Evolutionary conservation across 1,140 invertebrate genomes (phyloP), one percentile per base, ranked within the genome.

Genomic region (Trichonephila clavata): DNA sequence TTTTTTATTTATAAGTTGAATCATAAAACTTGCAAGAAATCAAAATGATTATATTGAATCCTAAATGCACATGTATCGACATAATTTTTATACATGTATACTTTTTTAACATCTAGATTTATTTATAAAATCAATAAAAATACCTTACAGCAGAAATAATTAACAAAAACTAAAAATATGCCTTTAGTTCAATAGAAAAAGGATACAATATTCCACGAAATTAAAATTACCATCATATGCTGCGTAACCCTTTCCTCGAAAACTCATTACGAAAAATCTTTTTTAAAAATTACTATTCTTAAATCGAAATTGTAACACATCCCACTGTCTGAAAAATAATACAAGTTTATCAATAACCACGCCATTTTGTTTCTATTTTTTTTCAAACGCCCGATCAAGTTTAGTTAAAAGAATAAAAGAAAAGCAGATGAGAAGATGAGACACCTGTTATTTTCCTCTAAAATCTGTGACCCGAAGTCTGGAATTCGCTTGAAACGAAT

Each of bases 391-490:
- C 39, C 50, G 7, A 0, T 50, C 50, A 13, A 50, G 50, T 50
- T 7, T 10, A 50, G 10, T 10, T 10, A 50, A 50, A 10, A 18
- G 18, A 83, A 16, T n/a, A 0, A 57, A 77, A 83, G 50, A n/a
- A 83, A 20, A 50, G 21, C 14, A n/a, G 81, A 20, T n/a, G n/a
- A 39, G 7, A 20, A 43, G 71, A 77, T 20, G 71, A 39, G 21
- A 43, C 81, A 83, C 81, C 81, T 83, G 81, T 83, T 83, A 83
- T 83, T 83, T 83, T 8, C 81, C 50, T 83, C 13, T 50, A 24
- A 83, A 57, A 59, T 59, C 50, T 50, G 81, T 10, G 43, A 50
- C 81, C 43, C 20, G 20, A n/a, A 43, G 10, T 50, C 80, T 83
- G 39, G 8, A 7, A 20, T 39, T 50, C 39, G 39, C 27, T 39